These are phyloP conservation scores for Aptenodytes patagonicus DNA, from an alignment of 2,113 vertebrate genomes.

Conservation along the genomic window DNA sequence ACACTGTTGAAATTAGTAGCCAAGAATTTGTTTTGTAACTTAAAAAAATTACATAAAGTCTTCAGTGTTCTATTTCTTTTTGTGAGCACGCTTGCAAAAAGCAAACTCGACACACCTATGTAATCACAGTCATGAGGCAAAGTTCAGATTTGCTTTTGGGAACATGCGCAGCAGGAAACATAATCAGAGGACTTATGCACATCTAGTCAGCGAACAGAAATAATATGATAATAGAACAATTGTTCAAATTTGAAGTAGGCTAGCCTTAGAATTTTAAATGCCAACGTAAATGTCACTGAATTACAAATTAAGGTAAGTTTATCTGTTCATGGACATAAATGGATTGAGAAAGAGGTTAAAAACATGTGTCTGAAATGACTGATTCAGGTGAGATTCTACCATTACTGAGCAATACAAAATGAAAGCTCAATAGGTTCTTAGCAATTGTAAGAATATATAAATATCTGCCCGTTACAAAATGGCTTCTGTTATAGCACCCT, in stretches of 20 bases:
- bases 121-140: conserved; percentile 32
- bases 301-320: conserved; percentile 1
- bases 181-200: neutral
- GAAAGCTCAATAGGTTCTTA: neutral
- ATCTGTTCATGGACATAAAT: neutral
- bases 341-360: neutral
- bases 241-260: neutral
- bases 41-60: neutral
- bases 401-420: neutral
- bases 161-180: conserved; percentile 13
- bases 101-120: conserved; percentile 37
- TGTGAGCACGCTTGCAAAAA: neutral
- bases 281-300: conserved; percentile 36
- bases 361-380: neutral
- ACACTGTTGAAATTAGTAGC: neutral
- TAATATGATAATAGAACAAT: neutral
- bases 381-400: neutral
- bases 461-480: neutral
- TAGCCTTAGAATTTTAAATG: conserved; percentile 28
- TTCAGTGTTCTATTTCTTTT: neutral
- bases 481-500: neutral
- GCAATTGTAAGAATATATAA: neutral
- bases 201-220: conserved; percentile 19
- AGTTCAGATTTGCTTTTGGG: conserved; percentile 52
- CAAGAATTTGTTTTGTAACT: neutral